A percentile compares a stretch with the other conserved stretches of the same genome.
Evolutionary conservation across 2,113 vertebrate genomes (phyloP).

Genomic region (Erinaceus europaeus): DNA sequence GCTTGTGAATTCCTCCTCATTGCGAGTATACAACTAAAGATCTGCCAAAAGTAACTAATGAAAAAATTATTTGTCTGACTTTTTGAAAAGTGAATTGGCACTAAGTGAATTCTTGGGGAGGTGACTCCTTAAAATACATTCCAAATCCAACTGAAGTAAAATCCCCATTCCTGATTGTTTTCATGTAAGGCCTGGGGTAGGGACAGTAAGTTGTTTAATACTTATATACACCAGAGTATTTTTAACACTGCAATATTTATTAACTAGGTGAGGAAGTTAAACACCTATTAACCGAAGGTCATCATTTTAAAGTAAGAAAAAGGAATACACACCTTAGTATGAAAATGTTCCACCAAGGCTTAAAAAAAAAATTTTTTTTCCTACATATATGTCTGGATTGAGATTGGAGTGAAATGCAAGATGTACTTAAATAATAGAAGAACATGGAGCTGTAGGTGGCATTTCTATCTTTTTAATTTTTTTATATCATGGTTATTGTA

Average conservation of each 20-base stretch:
- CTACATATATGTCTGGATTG: not conserved
- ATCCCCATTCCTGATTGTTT: not conserved
- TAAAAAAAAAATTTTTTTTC: too few species aligned
- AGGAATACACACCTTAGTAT: not conserved
- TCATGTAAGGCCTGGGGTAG: not conserved
- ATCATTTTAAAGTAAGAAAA: constrained; percentile 10
- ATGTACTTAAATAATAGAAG: not conserved
- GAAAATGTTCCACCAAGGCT: too few species aligned
- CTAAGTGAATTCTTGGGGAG: not conserved
- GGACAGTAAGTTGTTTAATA: not conserved
- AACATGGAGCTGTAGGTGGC: not conserved
- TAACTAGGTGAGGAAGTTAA: constrained; percentile 19
- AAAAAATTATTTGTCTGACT: not conserved
- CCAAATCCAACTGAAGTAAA: not conserved
- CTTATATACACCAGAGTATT: not conserved
- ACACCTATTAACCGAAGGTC: not conserved
- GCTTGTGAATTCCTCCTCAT: not conserved
- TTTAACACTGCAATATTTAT: constrained; percentile 34
- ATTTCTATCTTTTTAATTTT: not conserved
- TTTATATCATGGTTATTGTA: not conserved
- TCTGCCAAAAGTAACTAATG: not conserved
- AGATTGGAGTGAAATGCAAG: constrained; percentile 15
- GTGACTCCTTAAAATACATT: not conserved
- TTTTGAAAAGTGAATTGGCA: not conserved
- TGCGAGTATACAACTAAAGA: not conserved